A percentile compares a stretch with the other conserved stretches of the same genome.
Evolutionary conservation across 2,888 invertebrate species (phyloP).

Genomic region (Drosophila longiperda): DNA sequence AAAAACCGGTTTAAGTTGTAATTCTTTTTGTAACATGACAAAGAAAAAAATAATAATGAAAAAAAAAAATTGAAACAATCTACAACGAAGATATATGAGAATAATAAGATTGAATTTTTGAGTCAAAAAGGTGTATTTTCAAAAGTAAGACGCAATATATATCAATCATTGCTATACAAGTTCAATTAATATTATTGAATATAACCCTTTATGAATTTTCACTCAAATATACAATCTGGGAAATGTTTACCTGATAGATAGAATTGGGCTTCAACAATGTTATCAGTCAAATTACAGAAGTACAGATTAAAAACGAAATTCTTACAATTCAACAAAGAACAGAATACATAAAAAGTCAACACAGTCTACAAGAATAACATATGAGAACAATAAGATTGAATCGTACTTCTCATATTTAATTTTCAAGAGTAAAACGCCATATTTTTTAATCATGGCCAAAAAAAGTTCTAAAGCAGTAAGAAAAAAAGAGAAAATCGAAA

Average conservation of each 20-base stretch:
- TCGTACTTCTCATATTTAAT: not conserved
- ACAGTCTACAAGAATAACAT: not conserved
- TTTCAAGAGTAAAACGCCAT: not conserved
- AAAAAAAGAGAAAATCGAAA: not conserved
- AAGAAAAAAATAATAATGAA: not conserved
- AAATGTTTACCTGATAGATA: constrained; percentile 2
- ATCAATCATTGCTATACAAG: constrained; percentile 2
- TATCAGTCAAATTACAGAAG: constrained; percentile 4
- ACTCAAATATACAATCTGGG: not conserved
- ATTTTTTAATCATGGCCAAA: not conserved
- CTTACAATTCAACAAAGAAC: not conserved
- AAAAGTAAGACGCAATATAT: not conserved
- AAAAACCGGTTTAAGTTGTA: not conserved
- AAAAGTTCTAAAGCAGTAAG: not conserved
- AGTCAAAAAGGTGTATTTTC: not conserved
- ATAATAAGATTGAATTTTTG: not conserved
- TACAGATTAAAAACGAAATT: not conserved
- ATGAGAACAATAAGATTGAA: not conserved
- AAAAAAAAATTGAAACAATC: not conserved
- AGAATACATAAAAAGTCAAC: not conserved
- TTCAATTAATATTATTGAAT: not conserved
- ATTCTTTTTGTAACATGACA: not conserved
- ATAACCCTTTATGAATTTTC: not conserved
- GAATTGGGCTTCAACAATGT: constrained; percentile 6
- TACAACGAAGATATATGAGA: not conserved